phyloP scores from a whole-genome alignment of 1,140 invertebrate species.

The Trichonephila clavipes region DNA sequence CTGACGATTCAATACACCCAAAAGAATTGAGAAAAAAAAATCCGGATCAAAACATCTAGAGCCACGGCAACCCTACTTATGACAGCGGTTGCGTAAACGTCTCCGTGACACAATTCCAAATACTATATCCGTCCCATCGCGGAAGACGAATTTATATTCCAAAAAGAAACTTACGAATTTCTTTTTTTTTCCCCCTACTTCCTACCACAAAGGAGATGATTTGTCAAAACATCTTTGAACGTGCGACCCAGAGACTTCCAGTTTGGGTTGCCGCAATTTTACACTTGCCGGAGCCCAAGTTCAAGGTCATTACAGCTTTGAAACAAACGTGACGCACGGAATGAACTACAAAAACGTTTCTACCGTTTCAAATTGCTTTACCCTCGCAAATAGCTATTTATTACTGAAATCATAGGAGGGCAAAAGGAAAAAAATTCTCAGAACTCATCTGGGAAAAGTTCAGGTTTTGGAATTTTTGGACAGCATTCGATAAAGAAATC shows the following conservation, averaged over 20 bases:
- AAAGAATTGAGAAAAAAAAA: too few relatives aligned
- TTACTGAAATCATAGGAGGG: neutral
- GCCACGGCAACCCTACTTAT: neutral
- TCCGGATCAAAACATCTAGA: too few relatives aligned
- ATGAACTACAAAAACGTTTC: slow-evolving; percentile 7
- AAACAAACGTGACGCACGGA: slow-evolving; percentile 16
- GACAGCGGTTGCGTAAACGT: neutral
- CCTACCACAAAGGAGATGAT: neutral
- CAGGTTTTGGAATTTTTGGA: too few relatives aligned
- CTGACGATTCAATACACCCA: too few relatives aligned
- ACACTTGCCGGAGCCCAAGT: slow-evolving; percentile 1
- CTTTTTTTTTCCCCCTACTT: slow-evolving; percentile 47
- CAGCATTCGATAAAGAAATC: too few relatives aligned
- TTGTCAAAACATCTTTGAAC: slow-evolving; percentile 50
- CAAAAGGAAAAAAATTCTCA: too few relatives aligned
- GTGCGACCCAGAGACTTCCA: slow-evolving; percentile 17
- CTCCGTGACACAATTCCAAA: neutral
- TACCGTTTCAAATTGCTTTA: slow-evolving; percentile 42
- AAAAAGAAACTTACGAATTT: neutral
- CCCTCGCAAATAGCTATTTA: neutral
- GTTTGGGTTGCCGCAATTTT: slow-evolving; percentile 33
- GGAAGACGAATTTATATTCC: slow-evolving; percentile 24
- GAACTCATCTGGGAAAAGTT: too few relatives aligned
- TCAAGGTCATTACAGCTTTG: neutral
- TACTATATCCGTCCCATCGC: neutral